Evolutionary conservation across 2,888 invertebrate genomes (phyloP), one percentile per base, ranked within the genome.

Genomic region (Unio delphinus): DNA sequence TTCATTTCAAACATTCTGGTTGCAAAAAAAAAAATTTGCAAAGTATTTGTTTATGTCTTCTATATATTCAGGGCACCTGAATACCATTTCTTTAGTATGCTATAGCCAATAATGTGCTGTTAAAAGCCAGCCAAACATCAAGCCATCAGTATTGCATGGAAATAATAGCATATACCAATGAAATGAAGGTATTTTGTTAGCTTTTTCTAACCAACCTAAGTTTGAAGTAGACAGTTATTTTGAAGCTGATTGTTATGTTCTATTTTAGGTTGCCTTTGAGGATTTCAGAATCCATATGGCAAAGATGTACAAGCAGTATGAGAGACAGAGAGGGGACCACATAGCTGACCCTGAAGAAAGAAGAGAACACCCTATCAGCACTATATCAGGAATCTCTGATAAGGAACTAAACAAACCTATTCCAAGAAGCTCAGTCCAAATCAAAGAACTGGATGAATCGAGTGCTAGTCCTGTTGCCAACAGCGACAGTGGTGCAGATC

Each of bases 281-380:
- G 98, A 99, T 90, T 99, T 98, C 91, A 96, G 97, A 88, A 93
- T 97, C 8, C 98, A 98, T 90, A 98, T 98, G 91, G 96, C 97
- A 55, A 96, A 97, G 91, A 97, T 98, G 96, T 89, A 90, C 80
- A 83, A 86, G 65, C 88, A 89, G 88, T 98, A 98, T 89, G 97
- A 98, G 88, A 93, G 96, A 68, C 95, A 97, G 81, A 93, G 97
- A 69, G 95, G 96, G 0, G 97, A 98, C 90, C 96, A 97, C 90
- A 96, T 98, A 83, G 96, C 97, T 0, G 98, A 98, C 91, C 97
- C 97, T 0, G 94, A 95, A n/a, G 93, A 97, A 80, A 92, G 97
- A 26, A 96, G 96, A 88, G 96, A 96, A 83, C 93, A 96, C 61
- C 98, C 98, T 26, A 97, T 98, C 80, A 97, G 96, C 89, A 98